A percentile compares a stretch with the other conserved stretches of the same genome.
These are phyloP conservation scores for Ctenosaura bakeri DNA, from an alignment of 2,797 vertebrate genomes.

Conservation along the genomic window DNA sequence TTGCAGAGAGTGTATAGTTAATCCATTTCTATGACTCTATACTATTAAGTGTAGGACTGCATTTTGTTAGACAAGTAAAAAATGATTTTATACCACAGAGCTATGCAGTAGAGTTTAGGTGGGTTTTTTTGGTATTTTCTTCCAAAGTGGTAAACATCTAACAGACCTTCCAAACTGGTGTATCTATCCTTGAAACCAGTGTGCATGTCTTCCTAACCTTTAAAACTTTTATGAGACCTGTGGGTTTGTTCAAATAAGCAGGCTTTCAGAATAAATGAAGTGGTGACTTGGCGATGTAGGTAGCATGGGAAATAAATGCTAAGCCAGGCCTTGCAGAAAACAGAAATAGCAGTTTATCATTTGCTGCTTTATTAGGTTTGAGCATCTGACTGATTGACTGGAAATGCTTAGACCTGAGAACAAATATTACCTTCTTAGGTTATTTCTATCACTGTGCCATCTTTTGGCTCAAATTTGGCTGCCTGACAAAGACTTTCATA, in stretches of 20 bases:
- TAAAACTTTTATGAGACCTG: slow-evolving; percentile 60
- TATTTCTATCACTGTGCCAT: slow-evolving; percentile 48
- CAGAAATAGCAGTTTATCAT: slow-evolving; percentile 59
- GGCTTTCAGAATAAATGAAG: slow-evolving; percentile 70
- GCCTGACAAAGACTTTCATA: slow-evolving; percentile 53
- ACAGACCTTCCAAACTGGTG: slow-evolving; percentile 36
- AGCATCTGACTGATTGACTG: slow-evolving; percentile 48
- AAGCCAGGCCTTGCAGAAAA: slow-evolving; percentile 30
- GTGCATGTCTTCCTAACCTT: background rate
- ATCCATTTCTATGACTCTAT: background rate
- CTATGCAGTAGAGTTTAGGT: slow-evolving; percentile 39
- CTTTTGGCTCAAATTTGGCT: slow-evolving; percentile 27
- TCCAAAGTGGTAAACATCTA: background rate
- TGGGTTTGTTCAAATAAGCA: slow-evolving; percentile 54
- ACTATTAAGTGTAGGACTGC: background rate
- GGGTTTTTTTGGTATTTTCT: slow-evolving; percentile 29
- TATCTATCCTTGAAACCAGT: slow-evolving; percentile 44
- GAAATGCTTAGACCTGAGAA: slow-evolving; percentile 54
- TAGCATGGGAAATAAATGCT: slow-evolving; percentile 20
- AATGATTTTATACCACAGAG: slow-evolving; percentile 42
- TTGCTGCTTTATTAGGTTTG: slow-evolving; percentile 41
- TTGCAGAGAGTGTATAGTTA: too few relatives aligned
- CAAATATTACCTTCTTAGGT: slow-evolving; percentile 61
- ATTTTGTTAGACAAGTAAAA: slow-evolving; percentile 54
- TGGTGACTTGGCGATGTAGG: background rate